Percentiles rank a stretch among this genome's conserved stretches.
Conservation (phyloP, 2,113 vertebrate species). For the Vidua chalybeata region DNA sequence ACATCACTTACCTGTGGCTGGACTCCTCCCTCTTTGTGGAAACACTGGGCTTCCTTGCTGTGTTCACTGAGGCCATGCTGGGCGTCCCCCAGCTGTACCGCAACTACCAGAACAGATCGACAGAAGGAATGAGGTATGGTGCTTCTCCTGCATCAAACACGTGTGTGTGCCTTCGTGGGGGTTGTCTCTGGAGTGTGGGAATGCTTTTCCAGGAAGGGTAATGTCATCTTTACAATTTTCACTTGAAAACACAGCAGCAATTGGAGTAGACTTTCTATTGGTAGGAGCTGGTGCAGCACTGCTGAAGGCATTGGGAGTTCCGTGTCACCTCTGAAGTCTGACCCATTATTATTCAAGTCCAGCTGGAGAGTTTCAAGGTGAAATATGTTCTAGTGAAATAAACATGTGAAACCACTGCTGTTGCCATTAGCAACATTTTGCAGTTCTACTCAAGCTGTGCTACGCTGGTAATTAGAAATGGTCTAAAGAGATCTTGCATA, state of each 20-base stretch:
- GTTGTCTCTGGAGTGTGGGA: not conserved
- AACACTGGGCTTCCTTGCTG: conserved; percentile 90
- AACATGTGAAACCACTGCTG: not conserved
- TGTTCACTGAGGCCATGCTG: conserved; percentile 94
- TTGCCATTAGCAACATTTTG: not conserved
- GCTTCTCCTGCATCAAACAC: not conserved
- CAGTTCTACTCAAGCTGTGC: not conserved
- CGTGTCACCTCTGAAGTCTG: not conserved
- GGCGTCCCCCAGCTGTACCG: conserved; percentile 92
- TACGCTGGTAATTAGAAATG: not conserved
- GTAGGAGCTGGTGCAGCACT: not conserved
- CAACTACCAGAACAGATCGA: conserved; percentile 91
- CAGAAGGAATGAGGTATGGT: conserved; percentile 94
- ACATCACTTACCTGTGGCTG: conserved; percentile 92
- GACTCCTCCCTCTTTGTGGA: conserved; percentile 91
- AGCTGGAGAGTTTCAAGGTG: not conserved
- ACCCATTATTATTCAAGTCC: not conserved
- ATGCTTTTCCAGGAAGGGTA: not conserved
- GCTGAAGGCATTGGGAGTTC: not conserved
- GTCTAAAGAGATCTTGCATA: not conserved
- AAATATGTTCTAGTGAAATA: not conserved
- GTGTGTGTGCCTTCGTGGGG: fast-evolving
- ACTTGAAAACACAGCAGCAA: not conserved
- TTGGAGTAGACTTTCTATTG: not conserved
- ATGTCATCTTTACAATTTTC: not conserved